These are phyloP conservation scores for Steinernema khuongi DNA, from an alignment of 1,140 invertebrate species.

Conservation along the genomic window DNA sequence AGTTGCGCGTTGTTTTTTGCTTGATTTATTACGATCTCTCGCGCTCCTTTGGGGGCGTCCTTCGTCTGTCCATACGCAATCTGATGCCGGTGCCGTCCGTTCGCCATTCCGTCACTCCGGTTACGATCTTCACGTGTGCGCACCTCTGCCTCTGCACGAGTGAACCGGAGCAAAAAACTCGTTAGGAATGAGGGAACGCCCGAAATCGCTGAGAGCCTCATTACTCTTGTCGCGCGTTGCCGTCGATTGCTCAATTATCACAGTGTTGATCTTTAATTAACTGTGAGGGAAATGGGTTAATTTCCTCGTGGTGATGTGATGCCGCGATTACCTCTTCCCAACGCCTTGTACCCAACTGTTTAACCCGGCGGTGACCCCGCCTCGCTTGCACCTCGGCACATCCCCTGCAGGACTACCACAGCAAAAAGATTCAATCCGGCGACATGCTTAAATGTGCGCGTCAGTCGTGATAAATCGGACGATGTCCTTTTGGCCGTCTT, in stretches of 20 bases:
- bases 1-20: slow-evolving; percentile 15
- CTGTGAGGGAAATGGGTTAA: slow-evolving; percentile 16
- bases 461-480: slow-evolving; percentile 7
- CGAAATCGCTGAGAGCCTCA: not conserved
- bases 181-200: not conserved
- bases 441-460: not conserved
- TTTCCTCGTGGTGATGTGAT: not conserved
- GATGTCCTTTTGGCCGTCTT: not conserved
- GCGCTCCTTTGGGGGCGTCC: not conserved
- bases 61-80: not conserved
- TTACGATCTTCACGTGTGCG: not conserved
- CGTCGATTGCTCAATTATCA: not conserved
- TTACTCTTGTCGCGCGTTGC: not conserved
- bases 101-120: not conserved
- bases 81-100: not conserved
- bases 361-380: too few species aligned
- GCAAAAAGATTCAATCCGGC: not conserved
- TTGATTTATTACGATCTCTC: slow-evolving; percentile 13
- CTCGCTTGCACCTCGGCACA: not conserved
- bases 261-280: slow-evolving; percentile 13
- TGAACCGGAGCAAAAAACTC: not conserved
- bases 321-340: not conserved
- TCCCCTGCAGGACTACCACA: not conserved
- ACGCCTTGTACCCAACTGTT: not conserved
- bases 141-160: too few species aligned